phyloP scores from a whole-genome alignment of 2,797 vertebrate genomes.

The Sitta carolinensis region DNA sequence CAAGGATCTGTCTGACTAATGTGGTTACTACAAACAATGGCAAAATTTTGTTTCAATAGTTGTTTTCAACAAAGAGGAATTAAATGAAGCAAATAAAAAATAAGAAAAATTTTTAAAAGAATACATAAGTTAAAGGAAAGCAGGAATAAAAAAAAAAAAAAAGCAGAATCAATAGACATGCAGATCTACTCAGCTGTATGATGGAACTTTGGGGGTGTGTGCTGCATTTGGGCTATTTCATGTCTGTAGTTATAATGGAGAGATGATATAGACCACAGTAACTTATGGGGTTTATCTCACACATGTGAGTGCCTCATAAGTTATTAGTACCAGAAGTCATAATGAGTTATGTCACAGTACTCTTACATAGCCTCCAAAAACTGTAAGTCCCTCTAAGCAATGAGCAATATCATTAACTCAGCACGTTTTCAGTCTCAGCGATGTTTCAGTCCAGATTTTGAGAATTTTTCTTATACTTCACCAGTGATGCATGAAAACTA shows the following conservation, averaged over 20 bases:
- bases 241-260: constrained; percentile 65
- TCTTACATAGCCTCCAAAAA: constrained; percentile 58
- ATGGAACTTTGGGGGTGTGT: constrained; percentile 40
- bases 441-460: constrained; percentile 57
- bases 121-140: constrained; percentile 29
- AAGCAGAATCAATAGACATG: constrained; percentile 51
- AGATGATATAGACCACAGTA: constrained; percentile 69
- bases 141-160: background rate
- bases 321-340: constrained; percentile 68
- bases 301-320: constrained; percentile 53
- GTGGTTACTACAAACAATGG: constrained; percentile 20
- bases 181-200: constrained; percentile 67
- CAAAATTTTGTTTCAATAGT: constrained; percentile 47
- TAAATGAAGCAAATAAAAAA: constrained; percentile 14
- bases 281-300: constrained; percentile 70
- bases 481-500: constrained; percentile 57
- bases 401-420: constrained; percentile 68
- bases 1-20: constrained; percentile 45
- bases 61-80: constrained; percentile 20
- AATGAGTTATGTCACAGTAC: constrained; percentile 68
- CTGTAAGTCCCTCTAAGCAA: constrained; percentile 63
- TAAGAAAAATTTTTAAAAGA: constrained; percentile 22
- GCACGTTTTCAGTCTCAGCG: constrained; percentile 46
- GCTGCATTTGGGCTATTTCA: constrained; percentile 58
- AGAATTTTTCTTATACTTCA: constrained; percentile 47